Evolutionary conservation across 2,113 vertebrate genomes (phyloP).

Genomic region (Climacteris rufus): DNA sequence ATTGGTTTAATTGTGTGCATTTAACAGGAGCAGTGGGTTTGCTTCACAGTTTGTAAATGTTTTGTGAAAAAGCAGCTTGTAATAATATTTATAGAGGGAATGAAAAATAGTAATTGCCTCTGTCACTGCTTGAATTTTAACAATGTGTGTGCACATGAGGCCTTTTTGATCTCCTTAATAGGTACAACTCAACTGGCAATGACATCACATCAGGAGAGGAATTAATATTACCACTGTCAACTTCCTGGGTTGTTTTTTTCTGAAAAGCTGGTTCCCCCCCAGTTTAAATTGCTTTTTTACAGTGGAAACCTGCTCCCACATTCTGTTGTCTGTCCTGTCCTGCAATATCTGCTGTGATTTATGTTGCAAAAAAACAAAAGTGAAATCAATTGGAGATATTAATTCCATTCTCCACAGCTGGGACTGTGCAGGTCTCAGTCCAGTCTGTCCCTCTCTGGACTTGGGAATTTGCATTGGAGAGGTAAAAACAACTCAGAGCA

Average conservation of each 20-base stretch:
- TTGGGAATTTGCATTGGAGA: background rate
- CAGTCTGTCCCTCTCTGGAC: background rate
- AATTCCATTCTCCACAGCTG: background rate
- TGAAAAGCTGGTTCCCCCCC: background rate
- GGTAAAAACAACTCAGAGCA: background rate
- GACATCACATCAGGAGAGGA: background rate
- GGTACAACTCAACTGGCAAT: background rate
- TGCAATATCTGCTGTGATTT: background rate
- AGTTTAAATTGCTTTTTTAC: background rate
- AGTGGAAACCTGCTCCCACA: background rate
- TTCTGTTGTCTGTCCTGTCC: background rate
- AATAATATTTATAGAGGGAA: background rate
- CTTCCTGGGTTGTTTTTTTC: background rate
- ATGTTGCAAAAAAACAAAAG: background rate
- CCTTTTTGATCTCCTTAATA: background rate
- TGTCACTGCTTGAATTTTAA: background rate
- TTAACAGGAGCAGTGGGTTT: background rate
- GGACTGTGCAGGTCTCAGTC: background rate
- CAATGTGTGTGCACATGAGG: background rate
- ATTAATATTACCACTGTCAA: background rate
- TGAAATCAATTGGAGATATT: background rate
- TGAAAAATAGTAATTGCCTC: background rate
- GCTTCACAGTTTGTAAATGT: background rate
- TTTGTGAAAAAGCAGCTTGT: background rate
- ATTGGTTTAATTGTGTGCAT: conserved; percentile 1